phyloP scores from a whole-genome alignment of 1,140 invertebrate genomes.

The Drosophila nasuta region DNA sequence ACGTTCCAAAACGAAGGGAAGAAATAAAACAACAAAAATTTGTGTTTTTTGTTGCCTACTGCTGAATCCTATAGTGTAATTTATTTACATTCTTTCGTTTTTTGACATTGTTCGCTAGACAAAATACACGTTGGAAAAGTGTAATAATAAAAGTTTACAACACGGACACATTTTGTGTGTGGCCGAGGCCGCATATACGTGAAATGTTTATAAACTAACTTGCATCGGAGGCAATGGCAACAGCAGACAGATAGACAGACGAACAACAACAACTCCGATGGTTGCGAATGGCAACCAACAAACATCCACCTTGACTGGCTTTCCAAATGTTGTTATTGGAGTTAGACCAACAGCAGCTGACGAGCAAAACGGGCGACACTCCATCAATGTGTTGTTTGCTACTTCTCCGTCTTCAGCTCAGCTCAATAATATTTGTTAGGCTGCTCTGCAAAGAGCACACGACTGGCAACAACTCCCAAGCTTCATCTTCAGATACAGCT shows the following conservation, averaged over 20 bases:
- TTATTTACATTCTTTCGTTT: constrained; percentile 25
- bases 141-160: constrained; percentile 78
- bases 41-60: constrained; percentile 50
- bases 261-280: constrained; percentile 10
- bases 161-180: constrained; percentile 58
- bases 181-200: constrained; percentile 59
- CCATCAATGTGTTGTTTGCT: constrained; percentile 57
- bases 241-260: constrained; percentile 5
- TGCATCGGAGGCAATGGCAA: constrained; percentile 56
- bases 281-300: constrained; percentile 44
- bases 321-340: constrained; percentile 64
- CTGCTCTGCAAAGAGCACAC: background rate
- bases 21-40: constrained; percentile 56
- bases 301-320: constrained; percentile 41
- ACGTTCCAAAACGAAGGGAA: constrained; percentile 21
- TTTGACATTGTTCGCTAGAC: constrained; percentile 57
- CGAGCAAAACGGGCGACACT: constrained; percentile 37
- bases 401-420: constrained; percentile 5
- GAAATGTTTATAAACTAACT: constrained; percentile 83
- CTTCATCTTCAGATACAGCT: constrained; percentile 36
- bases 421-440: constrained; percentile 80
- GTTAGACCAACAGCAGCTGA: constrained; percentile 45
- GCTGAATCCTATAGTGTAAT: constrained; percentile 22
- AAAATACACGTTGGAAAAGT: constrained; percentile 49
- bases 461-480: background rate